A percentile compares a stretch with the other conserved stretches of the same genome.
Conservation (phyloP, 2,113 vertebrate genomes). For the Coryphaenoides rupestris region DNA sequence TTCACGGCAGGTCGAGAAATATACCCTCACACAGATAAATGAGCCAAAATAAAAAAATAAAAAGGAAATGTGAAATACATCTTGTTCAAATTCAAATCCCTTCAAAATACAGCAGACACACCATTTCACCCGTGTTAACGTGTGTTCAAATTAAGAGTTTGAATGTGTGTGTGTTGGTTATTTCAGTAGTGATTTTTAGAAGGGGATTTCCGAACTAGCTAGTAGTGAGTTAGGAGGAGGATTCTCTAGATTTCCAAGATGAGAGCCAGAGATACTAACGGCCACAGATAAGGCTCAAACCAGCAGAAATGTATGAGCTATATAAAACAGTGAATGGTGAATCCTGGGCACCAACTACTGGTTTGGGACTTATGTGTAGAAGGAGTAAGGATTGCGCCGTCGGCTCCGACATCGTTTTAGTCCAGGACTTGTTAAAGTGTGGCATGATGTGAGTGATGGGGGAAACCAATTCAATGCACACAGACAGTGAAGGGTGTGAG, state of each 20-base stretch:
- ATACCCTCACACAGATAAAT: no score
- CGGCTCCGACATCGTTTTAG: no score
- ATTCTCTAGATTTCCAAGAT: background rate
- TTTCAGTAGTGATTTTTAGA: conserved; percentile 25
- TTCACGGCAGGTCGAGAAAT: no score
- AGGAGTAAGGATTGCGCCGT: no score
- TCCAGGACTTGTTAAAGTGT: no score
- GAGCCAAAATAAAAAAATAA: no score
- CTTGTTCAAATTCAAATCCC: background rate
- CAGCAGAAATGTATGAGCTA: background rate
- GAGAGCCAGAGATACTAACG: conserved; percentile 17
- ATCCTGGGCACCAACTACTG: no score
- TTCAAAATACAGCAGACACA: background rate
- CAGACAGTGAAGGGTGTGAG: no score
- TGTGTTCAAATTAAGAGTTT: background rate
- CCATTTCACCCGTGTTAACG: background rate
- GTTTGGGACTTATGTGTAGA: no score
- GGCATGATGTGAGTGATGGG: no score
- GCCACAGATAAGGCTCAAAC: conserved; percentile 30
- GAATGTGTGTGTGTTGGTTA: conserved; percentile 26
- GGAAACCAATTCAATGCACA: no score
- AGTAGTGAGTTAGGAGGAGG: conserved; percentile 11
- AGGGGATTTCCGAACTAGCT: conserved; percentile 8
- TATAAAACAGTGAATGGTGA: no score
- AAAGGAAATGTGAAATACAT: background rate